Evolutionary conservation across 2,888 invertebrate genomes (phyloP).

Genomic region (Orthosia gracilis): DNA sequence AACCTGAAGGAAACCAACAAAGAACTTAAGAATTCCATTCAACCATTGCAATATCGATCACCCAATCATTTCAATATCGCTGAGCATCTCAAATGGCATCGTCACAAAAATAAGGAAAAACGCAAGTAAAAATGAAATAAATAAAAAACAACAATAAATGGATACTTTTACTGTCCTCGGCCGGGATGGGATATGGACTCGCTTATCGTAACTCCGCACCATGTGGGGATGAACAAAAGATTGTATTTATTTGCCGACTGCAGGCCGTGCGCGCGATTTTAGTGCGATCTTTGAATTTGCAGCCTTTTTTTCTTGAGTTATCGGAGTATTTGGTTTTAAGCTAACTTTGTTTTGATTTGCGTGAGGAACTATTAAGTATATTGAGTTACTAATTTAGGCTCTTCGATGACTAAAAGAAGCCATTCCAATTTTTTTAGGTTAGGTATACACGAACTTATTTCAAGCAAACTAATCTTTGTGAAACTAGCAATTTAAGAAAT

Average conservation of each 20-base stretch:
- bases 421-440: neutral
- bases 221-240: conserved; percentile 87
- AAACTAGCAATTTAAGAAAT: neutral
- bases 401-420: neutral
- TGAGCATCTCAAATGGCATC: conserved; percentile 38
- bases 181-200: conserved; percentile 77
- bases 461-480: neutral
- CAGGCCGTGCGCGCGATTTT: conserved; percentile 63
- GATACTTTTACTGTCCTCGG: conserved; percentile 83
- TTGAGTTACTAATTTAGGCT: too few relatives aligned
- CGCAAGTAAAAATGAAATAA: conserved; percentile 73
- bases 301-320: neutral
- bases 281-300: conserved; percentile 63
- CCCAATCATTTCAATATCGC: conserved; percentile 16
- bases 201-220: conserved; percentile 81
- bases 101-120: conserved; percentile 66
- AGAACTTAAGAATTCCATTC: neutral
- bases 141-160: conserved; percentile 76
- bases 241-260: conserved; percentile 86
- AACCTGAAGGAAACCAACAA: neutral
- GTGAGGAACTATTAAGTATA: too few relatives aligned
- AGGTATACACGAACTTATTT: neutral
- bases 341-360: neutral
- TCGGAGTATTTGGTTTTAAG: neutral
- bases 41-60: too few relatives aligned